Conservation (phyloP, 2,797 vertebrate species). For the Molossus alvarezi region DNA sequence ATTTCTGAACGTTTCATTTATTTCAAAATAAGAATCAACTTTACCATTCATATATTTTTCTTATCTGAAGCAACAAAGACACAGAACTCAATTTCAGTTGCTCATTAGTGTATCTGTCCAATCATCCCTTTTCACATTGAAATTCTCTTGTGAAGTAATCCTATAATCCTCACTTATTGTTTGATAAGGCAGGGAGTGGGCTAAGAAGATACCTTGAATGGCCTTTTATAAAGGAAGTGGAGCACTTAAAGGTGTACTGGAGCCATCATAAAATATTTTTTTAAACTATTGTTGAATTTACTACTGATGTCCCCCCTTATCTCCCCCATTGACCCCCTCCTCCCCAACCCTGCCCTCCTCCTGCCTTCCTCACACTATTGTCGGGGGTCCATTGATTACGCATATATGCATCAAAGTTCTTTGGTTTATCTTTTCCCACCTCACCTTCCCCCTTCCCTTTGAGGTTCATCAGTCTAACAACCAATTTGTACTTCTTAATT, state of each 20-base stretch:
- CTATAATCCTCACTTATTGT: constrained; percentile 59
- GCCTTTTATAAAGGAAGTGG: constrained; percentile 19
- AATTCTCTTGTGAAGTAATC: not conserved
- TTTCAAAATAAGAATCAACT: constrained; percentile 74
- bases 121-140: constrained; percentile 62
- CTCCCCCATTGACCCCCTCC: too few relatives aligned
- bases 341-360: too few relatives aligned
- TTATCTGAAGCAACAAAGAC: constrained; percentile 75
- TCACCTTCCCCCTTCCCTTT: too few relatives aligned
- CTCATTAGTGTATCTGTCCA: not conserved
- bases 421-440: too few relatives aligned
- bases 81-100: constrained; percentile 27
- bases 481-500: too few relatives aligned
- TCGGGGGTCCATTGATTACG: too few relatives aligned
- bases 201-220: constrained; percentile 26
- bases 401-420: too few relatives aligned
- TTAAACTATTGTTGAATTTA: too few relatives aligned
- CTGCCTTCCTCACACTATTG: too few relatives aligned
- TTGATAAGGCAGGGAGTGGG: not conserved
- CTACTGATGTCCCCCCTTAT: too few relatives aligned
- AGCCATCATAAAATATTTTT: not conserved
- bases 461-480: too few relatives aligned
- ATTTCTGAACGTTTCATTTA: constrained; percentile 83
- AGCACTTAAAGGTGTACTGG: not conserved
- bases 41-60: constrained; percentile 64